phyloP scores from a whole-genome alignment of 2,888 invertebrate genomes.

The Sepioteuthis lessoniana region DNA sequence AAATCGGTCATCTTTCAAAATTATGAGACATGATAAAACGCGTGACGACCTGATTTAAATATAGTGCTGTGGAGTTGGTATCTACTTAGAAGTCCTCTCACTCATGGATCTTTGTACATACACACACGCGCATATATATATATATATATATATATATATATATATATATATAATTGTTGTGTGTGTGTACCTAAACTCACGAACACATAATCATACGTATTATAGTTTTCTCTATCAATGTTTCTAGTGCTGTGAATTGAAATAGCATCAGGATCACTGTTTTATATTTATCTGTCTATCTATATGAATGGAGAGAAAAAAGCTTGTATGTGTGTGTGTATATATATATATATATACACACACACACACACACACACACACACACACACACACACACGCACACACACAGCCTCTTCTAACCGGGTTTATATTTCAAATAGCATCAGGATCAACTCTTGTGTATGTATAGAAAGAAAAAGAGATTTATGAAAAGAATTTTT shows the following conservation, averaged over 20 bases:
- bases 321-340: too few species aligned
- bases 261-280: neutral
- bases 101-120: too few species aligned
- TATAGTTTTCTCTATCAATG: neutral
- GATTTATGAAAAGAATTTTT: too few species aligned
- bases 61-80: neutral
- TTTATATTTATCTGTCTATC: too few species aligned
- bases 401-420: too few species aligned
- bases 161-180: neutral
- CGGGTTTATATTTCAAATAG: neutral
- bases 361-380: too few species aligned
- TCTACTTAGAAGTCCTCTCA: too few species aligned
- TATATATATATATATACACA: too few species aligned
- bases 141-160: neutral
- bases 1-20: neutral
- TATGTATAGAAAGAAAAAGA: too few species aligned
- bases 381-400: too few species aligned
- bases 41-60: constrained; percentile 10
- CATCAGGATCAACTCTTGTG: too few species aligned
- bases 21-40: constrained; percentile 33
- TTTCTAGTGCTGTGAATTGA: neutral
- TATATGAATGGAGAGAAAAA: too few species aligned
- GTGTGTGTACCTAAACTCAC: neutral
- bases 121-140: neutral
- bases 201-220: neutral